A percentile compares a stretch with the other conserved stretches of the same genome.
Conservation (phyloP, 2,113 vertebrate species). For the Scophthalmus maximus region DNA sequence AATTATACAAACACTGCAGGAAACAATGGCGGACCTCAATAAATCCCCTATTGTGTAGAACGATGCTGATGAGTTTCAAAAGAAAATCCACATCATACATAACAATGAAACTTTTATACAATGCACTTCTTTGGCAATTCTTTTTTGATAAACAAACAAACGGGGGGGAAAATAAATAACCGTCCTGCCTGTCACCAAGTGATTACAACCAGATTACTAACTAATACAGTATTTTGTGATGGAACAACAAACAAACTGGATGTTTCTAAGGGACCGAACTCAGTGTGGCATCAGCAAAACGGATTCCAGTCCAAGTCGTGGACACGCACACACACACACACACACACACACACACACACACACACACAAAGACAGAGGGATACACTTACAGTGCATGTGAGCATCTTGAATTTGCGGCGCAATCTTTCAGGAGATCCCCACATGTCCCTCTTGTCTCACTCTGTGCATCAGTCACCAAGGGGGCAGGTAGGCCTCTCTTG, state of each 20-base stretch:
- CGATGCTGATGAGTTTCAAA: no score
- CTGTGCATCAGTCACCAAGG: slow-evolving; percentile 54
- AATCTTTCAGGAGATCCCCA: slow-evolving; percentile 25
- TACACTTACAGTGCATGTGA: slow-evolving; percentile 8
- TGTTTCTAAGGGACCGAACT: slow-evolving; percentile 25
- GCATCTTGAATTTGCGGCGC: slow-evolving; percentile 25
- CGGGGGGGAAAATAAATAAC: slow-evolving; percentile 5
- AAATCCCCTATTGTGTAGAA: background rate
- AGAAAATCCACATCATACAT: no score
- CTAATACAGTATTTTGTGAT: background rate
- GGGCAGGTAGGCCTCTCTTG: slow-evolving; percentile 55
- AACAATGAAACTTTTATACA: no score
- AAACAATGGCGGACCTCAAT: background rate
- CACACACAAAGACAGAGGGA: slow-evolving; percentile 7
- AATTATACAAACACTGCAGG: background rate
- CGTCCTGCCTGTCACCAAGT: background rate
- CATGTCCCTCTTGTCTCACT: slow-evolving; percentile 30
- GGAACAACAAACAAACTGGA: slow-evolving; percentile 21
- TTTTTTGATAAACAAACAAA: no score
- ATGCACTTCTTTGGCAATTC: background rate
- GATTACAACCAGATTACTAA: slow-evolving; percentile 21
- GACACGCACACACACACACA: background rate
- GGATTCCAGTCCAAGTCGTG: background rate
- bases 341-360: background rate
- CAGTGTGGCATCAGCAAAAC: background rate